A percentile compares a stretch with the other conserved stretches of the same genome.
phyloP scores from a whole-genome alignment of 2,888 invertebrate species.

The Cataglyphis cursor region DNA sequence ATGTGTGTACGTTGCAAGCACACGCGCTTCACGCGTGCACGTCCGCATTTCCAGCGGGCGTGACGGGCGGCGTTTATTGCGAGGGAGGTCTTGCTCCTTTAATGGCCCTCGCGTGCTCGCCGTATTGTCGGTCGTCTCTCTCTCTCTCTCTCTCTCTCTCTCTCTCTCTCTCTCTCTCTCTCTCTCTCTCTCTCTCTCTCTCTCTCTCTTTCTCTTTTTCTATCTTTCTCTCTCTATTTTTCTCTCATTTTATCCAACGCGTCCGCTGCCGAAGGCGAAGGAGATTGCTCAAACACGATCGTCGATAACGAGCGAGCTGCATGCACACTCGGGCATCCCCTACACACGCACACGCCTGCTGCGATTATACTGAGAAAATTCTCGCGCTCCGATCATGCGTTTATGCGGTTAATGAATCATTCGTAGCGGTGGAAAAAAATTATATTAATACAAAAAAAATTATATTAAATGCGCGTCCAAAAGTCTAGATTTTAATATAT shows the following conservation, averaged over 20 bases:
- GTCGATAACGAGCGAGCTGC: constrained; percentile 70
- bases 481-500: too few relatives aligned
- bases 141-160: constrained; percentile 8
- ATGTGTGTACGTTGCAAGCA: constrained; percentile 40
- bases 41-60: constrained; percentile 56
- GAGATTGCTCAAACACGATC: constrained; percentile 64
- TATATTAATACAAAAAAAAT: too few relatives aligned
- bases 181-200: constrained; percentile 14
- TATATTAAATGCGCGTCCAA: too few relatives aligned
- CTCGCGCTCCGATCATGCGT: constrained; percentile 28
- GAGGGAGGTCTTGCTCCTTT: constrained; percentile 76
- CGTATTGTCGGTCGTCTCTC: constrained; percentile 65
- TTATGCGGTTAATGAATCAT: constrained; percentile 49
- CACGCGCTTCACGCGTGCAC: constrained; percentile 46
- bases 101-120: constrained; percentile 77
- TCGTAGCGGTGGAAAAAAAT: background rate
- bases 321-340: constrained; percentile 39
- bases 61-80: constrained; percentile 66
- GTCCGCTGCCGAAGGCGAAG: constrained; percentile 53
- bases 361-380: constrained; percentile 40
- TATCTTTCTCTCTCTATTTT: background rate
- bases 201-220: background rate
- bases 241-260: background rate
- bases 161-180: background rate
- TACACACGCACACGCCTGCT: constrained; percentile 9